These are phyloP conservation scores for Drosophila ochracea DNA, from an alignment of 2,888 invertebrate species.

Conservation along the genomic window DNA sequence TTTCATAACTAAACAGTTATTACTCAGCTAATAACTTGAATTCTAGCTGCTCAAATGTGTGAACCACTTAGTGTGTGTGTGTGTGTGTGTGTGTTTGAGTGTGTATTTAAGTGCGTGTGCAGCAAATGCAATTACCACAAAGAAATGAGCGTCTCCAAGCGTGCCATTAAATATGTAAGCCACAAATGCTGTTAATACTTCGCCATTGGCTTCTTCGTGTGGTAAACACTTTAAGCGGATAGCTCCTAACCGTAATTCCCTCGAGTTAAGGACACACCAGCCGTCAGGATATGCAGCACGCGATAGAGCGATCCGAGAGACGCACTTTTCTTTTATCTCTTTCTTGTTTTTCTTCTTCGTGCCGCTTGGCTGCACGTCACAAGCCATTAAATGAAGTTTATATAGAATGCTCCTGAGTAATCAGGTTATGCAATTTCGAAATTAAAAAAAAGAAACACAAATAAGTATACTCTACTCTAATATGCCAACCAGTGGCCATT, in stretches of 20 bases:
- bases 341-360: neutral
- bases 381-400: conserved; percentile 53
- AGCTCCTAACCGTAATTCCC: conserved; percentile 28
- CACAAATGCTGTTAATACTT: conserved; percentile 59
- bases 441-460: conserved; percentile 63
- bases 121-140: conserved; percentile 69
- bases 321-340: conserved; percentile 9
- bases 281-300: conserved; percentile 26
- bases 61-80: conserved; percentile 48
- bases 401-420: conserved; percentile 53
- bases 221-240: conserved; percentile 29
- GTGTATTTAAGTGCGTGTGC: conserved; percentile 13
- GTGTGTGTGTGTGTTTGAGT: neutral
- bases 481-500: conserved; percentile 23
- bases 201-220: conserved; percentile 18
- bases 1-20: conserved; percentile 39
- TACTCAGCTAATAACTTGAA: conserved; percentile 33
- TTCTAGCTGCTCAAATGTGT: conserved; percentile 47
- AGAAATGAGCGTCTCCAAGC: conserved; percentile 43
- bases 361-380: conserved; percentile 18
- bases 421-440: conserved; percentile 73
- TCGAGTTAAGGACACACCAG: conserved; percentile 17
- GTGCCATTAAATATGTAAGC: conserved; percentile 56
- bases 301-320: conserved; percentile 39
- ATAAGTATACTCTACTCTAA: conserved; percentile 34